Evolutionary conservation across 23 tunicate species (phyloP).

Genomic region (Clavelina lepadiformis): DNA sequence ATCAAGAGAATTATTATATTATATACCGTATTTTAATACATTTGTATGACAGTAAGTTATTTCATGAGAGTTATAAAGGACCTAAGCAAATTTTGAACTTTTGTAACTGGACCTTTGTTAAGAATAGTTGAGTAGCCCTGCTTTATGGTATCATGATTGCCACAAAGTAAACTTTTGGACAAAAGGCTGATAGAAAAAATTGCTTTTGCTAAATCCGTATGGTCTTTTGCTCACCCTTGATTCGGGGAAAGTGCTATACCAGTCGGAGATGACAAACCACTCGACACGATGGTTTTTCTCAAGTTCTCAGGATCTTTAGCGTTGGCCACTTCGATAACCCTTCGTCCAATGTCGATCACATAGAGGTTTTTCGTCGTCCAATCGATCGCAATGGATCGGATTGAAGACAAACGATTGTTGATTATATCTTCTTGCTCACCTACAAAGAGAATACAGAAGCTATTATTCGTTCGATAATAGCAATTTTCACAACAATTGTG

Average conservation of each 20-base stretch:
- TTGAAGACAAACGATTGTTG: conserved; percentile 26
- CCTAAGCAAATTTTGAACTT: no score
- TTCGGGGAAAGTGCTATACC: conserved; percentile 28
- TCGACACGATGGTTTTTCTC: conserved; percentile 13
- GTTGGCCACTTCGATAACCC: conserved; percentile 33
- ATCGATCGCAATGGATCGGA: conserved; percentile 55
- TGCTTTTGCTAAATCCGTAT: no score
- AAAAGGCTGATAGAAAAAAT: no score
- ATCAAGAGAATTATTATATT: no score
- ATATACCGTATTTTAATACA: no score
- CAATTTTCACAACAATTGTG: background rate
- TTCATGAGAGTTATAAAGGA: no score
- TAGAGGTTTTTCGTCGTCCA: conserved; percentile 69
- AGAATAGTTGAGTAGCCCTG: no score
- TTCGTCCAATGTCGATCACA: conserved; percentile 25
- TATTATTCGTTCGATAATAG: background rate
- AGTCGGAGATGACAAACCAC: conserved; percentile 24
- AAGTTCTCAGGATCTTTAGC: conserved; percentile 8
- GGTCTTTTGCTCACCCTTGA: conserved; percentile 32
- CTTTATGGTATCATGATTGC: no score
- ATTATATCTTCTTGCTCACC: conserved; percentile 39
- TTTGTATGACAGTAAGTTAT: no score
- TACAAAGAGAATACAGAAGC: conserved; percentile 3
- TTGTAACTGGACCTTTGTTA: no score
- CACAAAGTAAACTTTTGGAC: no score